Conservation (phyloP, 2,113 vertebrate genomes). For the Hippopotamus amphibius region DNA sequence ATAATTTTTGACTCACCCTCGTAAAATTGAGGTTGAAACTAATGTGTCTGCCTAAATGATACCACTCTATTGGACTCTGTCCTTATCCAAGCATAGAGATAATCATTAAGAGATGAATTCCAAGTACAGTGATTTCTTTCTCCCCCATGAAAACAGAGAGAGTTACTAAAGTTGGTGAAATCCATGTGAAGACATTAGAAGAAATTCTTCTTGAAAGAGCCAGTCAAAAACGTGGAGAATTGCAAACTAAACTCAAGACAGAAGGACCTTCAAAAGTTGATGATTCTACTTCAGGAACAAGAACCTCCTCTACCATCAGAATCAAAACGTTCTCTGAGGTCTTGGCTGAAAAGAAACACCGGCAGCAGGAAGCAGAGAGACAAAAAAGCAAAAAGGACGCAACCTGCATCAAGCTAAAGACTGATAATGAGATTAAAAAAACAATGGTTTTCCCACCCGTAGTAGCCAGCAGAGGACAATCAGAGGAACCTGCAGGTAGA, state of each 20-base stretch:
- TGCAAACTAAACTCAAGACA: constrained; percentile 69
- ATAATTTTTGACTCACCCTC: too few species aligned
- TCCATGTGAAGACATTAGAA: constrained; percentile 95
- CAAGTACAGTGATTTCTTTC: constrained; percentile 31
- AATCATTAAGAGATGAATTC: background rate
- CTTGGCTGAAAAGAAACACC: constrained; percentile 89
- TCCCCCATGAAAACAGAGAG: constrained; percentile 76
- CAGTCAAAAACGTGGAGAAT: constrained; percentile 84
- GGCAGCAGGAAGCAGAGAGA: constrained; percentile 84
- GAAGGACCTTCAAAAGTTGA: constrained; percentile 70
- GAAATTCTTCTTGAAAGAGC: constrained; percentile 95
- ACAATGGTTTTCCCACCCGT: accelerated
- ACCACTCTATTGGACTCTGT: background rate
- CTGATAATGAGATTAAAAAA: constrained; percentile 78
- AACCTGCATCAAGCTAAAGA: constrained; percentile 52
- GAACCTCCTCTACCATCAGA: constrained; percentile 47
- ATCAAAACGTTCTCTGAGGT: constrained; percentile 90
- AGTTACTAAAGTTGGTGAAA: constrained; percentile 85
- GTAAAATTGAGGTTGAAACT: background rate
- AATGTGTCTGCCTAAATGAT: background rate
- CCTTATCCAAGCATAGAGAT: background rate
- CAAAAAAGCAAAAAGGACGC: constrained; percentile 78
- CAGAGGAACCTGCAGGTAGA: constrained; percentile 55
- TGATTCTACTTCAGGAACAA: constrained; percentile 74
- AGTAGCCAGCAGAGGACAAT: constrained; percentile 58